These are phyloP conservation scores for Dicerorhinus sumatrensis DNA, from an alignment of 2,113 vertebrate species.

Conservation along the genomic window DNA sequence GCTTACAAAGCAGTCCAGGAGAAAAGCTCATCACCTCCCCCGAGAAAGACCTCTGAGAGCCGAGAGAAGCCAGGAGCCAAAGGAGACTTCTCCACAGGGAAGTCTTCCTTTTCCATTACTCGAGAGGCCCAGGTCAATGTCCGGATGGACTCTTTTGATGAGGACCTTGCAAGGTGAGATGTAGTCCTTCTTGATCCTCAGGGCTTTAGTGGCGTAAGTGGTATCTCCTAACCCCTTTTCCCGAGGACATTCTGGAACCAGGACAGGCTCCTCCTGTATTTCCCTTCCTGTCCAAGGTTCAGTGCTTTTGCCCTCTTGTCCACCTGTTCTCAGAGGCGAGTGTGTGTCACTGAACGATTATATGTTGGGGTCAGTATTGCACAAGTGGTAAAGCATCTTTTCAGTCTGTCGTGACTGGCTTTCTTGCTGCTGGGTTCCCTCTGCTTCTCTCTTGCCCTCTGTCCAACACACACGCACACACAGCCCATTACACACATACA, in stretches of 20 bases:
- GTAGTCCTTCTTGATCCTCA: constrained; percentile 9
- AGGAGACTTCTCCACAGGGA: constrained; percentile 89
- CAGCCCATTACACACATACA: no score
- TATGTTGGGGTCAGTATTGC: neutral
- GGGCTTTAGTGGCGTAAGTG: neutral
- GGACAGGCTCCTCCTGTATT: neutral
- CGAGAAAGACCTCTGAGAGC: constrained; percentile 88
- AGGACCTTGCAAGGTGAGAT: constrained; percentile 93
- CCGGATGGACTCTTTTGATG: constrained; percentile 95
- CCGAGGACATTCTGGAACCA: neutral
- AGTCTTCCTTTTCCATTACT: constrained; percentile 91
- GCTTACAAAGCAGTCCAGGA: constrained; percentile 90
- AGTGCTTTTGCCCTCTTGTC: neutral
- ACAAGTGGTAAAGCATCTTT: neutral
- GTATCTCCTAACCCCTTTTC: neutral
- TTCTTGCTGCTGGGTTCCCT: neutral
- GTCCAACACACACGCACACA: neutral
- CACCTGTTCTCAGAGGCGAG: neutral
- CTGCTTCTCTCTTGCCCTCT: neutral
- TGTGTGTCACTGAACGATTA: neutral
- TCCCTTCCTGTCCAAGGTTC: neutral
- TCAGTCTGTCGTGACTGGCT: neutral
- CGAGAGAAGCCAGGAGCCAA: constrained; percentile 90
- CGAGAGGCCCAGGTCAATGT: constrained; percentile 93
- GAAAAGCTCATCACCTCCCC: constrained; percentile 87